A percentile compares a stretch with the other conserved stretches of the same genome.
Conservation (phyloP, 2,113 vertebrate species). For the Microtus richardsoni region DNA sequence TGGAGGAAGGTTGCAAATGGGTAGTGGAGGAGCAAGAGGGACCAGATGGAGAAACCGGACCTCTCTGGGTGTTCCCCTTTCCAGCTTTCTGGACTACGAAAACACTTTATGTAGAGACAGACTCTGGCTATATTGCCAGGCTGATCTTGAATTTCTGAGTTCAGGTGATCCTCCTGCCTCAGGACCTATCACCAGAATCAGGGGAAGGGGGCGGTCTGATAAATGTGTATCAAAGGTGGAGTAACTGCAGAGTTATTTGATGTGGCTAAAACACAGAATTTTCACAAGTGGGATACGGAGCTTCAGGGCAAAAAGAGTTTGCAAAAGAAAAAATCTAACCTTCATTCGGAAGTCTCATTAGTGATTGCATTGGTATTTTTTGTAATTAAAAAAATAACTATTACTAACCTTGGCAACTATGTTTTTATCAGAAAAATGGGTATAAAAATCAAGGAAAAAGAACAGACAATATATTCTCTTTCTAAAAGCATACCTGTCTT, state of each 20-base stretch:
- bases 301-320: background rate
- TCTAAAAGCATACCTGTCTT: background rate
- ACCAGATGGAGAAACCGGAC: background rate
- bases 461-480: background rate
- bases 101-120: background rate
- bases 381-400: background rate
- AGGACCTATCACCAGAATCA: background rate
- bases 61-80: background rate
- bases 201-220: background rate
- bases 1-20: background rate
- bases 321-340: background rate
- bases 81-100: background rate
- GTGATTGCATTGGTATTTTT: background rate
- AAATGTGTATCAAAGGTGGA: background rate
- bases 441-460: background rate
- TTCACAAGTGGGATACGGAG: background rate
- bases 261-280: background rate
- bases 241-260: background rate
- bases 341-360: background rate
- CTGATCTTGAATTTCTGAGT: background rate
- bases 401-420: background rate
- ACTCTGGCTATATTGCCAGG: background rate
- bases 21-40: background rate
- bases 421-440: background rate
- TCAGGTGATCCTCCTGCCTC: background rate